Percentiles rank a stretch among this genome's conserved stretches.
phyloP scores from a whole-genome alignment of 2,888 invertebrate genomes.

The Drosophila cognata region DNA sequence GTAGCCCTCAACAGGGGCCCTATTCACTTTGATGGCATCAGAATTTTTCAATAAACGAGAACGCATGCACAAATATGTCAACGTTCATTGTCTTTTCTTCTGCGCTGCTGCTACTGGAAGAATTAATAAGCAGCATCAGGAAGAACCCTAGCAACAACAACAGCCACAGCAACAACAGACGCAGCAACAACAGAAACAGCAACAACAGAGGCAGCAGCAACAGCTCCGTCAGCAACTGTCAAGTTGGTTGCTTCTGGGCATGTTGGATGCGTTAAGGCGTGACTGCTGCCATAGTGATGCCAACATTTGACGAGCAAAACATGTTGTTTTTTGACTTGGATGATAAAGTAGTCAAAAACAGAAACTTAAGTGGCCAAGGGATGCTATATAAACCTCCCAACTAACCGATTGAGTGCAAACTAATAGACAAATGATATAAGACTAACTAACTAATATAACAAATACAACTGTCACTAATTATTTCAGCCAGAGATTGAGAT shows the following conservation, averaged over 20 bases:
- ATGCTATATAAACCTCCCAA: not conserved
- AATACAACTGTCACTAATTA: not conserved
- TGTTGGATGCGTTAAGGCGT: conserved; percentile 24
- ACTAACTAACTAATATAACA: not conserved
- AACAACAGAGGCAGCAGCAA: conserved; percentile 1
- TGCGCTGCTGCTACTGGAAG: conserved; percentile 21
- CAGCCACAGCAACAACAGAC: not conserved
- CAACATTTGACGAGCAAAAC: conserved; percentile 3
- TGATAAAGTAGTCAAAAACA: not conserved
- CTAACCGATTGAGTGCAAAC: not conserved
- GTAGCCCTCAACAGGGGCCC: conserved; percentile 19
- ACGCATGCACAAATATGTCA: conserved; percentile 61
- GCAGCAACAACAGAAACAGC: conserved; percentile 9
- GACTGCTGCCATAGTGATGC: conserved; percentile 13
- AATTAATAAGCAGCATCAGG: conserved; percentile 59
- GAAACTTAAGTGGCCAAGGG: not conserved
- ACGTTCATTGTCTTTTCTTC: not conserved
- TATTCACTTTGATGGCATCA: conserved; percentile 39
- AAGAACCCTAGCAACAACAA: conserved; percentile 7
- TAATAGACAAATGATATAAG: not conserved
- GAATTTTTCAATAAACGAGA: conserved; percentile 75
- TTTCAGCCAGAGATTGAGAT: not conserved
- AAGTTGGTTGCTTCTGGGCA: conserved; percentile 25
- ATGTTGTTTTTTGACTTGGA: not conserved
- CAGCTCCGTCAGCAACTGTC: conserved; percentile 18